Base-by-base conservation (phyloP, 2,113 vertebrate species). In the Catagonus wagneri region DNA sequence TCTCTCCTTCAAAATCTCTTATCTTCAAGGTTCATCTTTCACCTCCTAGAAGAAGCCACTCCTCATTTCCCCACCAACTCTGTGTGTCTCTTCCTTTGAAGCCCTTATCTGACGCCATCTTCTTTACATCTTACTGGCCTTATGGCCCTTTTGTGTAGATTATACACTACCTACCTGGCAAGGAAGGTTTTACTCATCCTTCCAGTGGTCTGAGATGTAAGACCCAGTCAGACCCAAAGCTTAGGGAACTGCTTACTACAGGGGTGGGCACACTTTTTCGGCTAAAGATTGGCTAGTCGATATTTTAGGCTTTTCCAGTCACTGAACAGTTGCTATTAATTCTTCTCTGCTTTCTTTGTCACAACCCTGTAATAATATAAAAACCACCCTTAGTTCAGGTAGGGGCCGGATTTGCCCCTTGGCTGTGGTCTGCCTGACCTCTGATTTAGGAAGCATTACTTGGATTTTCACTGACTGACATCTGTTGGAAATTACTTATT, bases 31-130 rank as follows among this genome's bases (percentile, higher is more conserved):
- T 34, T 83, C 29, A 44, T 95, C 60, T 89, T 34, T 39, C 65
- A 3, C 72, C 63, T 75, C 61, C 61, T 39, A 14, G 3, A 72
- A n/a, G 4, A 65, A 34, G 68, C 66, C 89, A 32, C 90, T 83
- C 93, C 95, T 65, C 13, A 11, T 8, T 27, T 20, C 54, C 27
- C 79, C 85, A 44, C 56, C 71, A 63, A 34, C 17, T 17, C n/a
- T 10, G 71, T 44, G 61, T 34, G 19, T 50, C 66, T 72, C 66
- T 93, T 93, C 60, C 87, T 93, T 32, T 84, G 91, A 96, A 91
- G 78, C 3, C 14, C 63, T 91, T 93, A 94, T 96, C 93, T 94
- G 52, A 16, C 17, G 10, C 93, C 72, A 95, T 96, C 89, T 66
- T 89, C 66, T 58, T 36, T 20, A 27, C 9, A 50, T 61, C 7